These are phyloP conservation scores for Campoletis raptor DNA, from an alignment of 2,888 invertebrate species.

Conservation along the genomic window DNA sequence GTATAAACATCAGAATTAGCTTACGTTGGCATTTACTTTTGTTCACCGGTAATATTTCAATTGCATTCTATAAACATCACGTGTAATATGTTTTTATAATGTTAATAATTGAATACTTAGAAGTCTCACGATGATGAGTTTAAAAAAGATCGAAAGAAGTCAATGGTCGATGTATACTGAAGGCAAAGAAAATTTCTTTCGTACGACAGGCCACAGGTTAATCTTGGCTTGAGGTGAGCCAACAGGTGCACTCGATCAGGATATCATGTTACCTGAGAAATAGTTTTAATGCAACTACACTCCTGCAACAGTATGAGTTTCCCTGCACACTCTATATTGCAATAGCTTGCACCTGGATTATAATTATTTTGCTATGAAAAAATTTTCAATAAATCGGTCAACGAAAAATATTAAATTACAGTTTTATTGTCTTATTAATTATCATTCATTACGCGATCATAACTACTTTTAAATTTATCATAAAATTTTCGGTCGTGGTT, in stretches of 20 bases:
- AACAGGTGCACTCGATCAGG: conserved; percentile 81
- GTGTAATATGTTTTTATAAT: background rate
- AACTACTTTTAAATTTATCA: background rate
- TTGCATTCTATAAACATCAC: background rate
- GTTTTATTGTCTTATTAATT: background rate
- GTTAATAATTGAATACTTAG: background rate
- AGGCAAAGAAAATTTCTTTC: conserved; percentile 35
- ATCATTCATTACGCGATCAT: background rate
- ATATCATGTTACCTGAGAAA: conserved; percentile 77
- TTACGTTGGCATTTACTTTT: background rate
- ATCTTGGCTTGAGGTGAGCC: conserved; percentile 80
- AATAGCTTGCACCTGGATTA: conserved; percentile 13
- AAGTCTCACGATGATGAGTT: background rate
- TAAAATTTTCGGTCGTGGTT: too few relatives aligned
- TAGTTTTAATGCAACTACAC: conserved; percentile 70
- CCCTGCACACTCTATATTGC: conserved; percentile 43
- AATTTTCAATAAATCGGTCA: conserved; percentile 29
- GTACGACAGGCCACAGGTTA: conserved; percentile 70
- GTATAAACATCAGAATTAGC: background rate
- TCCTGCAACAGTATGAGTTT: conserved; percentile 73
- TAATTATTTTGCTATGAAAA: conserved; percentile 14
- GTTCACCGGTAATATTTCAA: background rate
- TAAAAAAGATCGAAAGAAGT: conserved; percentile 8
- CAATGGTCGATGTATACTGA: conserved; percentile 37
- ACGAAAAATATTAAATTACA: conserved; percentile 10